Conservation (phyloP, 2,888 invertebrate species). For the Leptopterna dolabrata region DNA sequence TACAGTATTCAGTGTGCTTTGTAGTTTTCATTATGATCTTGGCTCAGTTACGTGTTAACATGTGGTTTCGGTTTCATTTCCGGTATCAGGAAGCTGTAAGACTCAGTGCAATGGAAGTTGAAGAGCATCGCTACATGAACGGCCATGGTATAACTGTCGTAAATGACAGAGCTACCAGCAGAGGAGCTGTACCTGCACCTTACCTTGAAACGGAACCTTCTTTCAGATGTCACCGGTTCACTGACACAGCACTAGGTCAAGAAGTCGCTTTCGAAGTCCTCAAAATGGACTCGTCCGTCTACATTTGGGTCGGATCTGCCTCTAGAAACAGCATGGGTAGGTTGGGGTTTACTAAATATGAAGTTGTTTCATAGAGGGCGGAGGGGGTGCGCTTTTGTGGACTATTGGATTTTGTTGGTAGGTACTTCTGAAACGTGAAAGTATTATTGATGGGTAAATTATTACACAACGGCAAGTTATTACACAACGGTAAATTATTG, state of each 20-base stretch:
- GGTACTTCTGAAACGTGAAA: no score
- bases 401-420: no score
- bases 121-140: constrained; percentile 8
- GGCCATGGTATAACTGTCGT: neutral
- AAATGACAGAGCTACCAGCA: neutral
- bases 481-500: no score
- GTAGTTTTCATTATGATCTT: no score
- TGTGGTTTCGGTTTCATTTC: no score
- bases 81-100: no score
- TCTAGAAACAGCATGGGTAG: constrained; percentile 42
- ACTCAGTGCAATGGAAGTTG: neutral
- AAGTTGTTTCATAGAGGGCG: no score
- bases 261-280: constrained; percentile 53
- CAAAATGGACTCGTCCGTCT: constrained; percentile 57
- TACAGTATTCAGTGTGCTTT: no score
- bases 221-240: constrained; percentile 49
- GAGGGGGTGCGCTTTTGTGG: neutral
- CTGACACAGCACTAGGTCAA: constrained; percentile 37
- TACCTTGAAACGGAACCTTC: neutral
- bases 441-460: no score
- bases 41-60: no score
- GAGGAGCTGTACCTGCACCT: neutral
- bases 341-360: no score
- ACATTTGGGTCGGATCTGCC: constrained; percentile 57
- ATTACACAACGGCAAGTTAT: no score